Base-by-base conservation (phyloP, 2,797 vertebrate species). In the Pipistrellus kuhlii region DNA sequence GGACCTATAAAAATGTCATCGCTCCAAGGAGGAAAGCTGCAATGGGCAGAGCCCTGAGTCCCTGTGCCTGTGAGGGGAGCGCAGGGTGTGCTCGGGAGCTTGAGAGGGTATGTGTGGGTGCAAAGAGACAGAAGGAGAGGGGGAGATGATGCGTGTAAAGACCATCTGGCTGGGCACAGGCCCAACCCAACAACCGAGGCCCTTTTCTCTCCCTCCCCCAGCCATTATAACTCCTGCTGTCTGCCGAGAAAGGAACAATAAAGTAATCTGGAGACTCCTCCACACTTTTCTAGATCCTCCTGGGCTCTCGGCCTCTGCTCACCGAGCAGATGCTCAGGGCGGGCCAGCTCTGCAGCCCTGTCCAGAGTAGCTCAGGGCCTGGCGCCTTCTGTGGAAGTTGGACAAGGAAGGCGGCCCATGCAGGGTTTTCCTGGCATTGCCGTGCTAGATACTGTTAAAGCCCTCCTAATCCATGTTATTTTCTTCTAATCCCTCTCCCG, bases 401-500 rank as follows among this genome's bases (percentile, higher is more conserved):
- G 83, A 84, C 18, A 48, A 84, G 76, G 44, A 78, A 73, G 57
- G 59, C 8, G 5, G 62, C 78, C n/a, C 57, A 53, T 0, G 18
- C 5, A 5, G 73, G 88, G 82, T 95, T 94, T 91, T 81, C 75
- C 23, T 55, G 92, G 93, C 97, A 88, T 57, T 64, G 95, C 96
- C 27, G 41, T 62, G 35, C 4, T 68, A 81, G 75, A 98, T 98
- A 98, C 97, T 66, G 86, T 93, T 97, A 99, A 99, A 99, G 96
- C 98, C 91, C 75, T 53, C 96, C 98, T 98, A 98, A 98, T 98
- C 99, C 92, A 72, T 96, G 98, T 97, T 98, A 97, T 98, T 98
- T 98, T 98, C 94, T 97, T 97, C 98, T 98, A 98, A 98, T 99
- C 98, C 98, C 96, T 94, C 96, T 95, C 96, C 97, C 81, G 21